Base-by-base conservation (phyloP, 1,140 invertebrate genomes). In the Drosophila erecta region DNA sequence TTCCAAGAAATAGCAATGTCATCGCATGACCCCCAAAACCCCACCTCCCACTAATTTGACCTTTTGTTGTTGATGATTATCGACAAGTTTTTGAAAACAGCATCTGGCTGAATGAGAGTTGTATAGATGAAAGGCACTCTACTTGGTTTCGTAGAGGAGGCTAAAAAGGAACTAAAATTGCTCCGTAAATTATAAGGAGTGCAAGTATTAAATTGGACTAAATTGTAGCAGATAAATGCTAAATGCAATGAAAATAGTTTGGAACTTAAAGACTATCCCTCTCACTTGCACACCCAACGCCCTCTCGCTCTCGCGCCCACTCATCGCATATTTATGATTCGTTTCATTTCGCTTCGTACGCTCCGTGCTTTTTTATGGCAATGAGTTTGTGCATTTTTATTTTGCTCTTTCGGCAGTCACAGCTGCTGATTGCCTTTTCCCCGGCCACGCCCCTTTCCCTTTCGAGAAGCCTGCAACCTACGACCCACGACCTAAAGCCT, bases 261-360 rank as follows among this genome's bases (percentile, higher is more conserved):
- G 38, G 27, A 43, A 62, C 47, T 64, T 20, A 10, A 20, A 41
- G 35, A 33, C 53, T 11, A 14, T 38, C 46, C 54, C n/a, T 17
- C 54, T 41, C 35, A 14, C 53, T 56, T 22, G 33, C 35, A 22
- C 35, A 37, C 22, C 2, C 15, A 37, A 1, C 27, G 2, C 35
- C 30, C 14, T 12, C 33, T 22, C 33, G 14, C 27, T 30, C 11
- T 38, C 11, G n/a, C n/a, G n/a, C n/a, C 6, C 41, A 22, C 71
- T 74, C 71, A 74, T 74, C 71, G 64, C 58, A 74, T 74, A 74
- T 74, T 74, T 74, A 74, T 74, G 71, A 74, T 74, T 73, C 70
- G 74, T 70, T 70, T 70, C 50, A 70, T 70, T 70, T 70, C 43
- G 50, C 14, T 70, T 69, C 50, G 59, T 64, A 50, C 37, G 35